Evolutionary conservation across 1,140 invertebrate genomes (phyloP).

Genomic region (Coenobita brevimanus): DNA sequence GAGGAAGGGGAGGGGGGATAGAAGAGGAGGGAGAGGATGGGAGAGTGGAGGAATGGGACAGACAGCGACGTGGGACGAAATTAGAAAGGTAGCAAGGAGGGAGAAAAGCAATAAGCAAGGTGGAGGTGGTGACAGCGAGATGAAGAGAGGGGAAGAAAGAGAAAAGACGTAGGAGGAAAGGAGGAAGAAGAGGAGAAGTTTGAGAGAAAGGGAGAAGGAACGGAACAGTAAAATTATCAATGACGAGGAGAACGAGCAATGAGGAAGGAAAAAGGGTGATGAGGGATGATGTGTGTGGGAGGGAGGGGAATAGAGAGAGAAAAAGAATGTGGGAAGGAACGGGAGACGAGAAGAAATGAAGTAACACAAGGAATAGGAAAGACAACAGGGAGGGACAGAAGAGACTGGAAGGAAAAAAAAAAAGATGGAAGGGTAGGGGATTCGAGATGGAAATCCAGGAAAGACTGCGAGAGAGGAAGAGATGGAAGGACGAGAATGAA

Average conservation of each 20-base stretch:
- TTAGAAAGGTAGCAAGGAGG: neutral
- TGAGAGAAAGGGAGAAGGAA: neutral
- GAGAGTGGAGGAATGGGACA: neutral
- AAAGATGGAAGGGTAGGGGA: neutral
- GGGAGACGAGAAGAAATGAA: too few species aligned
- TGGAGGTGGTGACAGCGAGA: too few species aligned
- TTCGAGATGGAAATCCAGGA: neutral
- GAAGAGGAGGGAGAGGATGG: neutral
- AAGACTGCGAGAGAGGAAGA: too few species aligned
- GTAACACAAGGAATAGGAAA: neutral
- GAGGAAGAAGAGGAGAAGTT: neutral
- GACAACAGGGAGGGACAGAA: neutral
- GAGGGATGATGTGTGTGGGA: neutral
- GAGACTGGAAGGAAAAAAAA: constrained; percentile 2
- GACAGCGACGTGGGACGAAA: neutral
- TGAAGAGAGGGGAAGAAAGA: neutral
- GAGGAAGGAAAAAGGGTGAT: neutral
- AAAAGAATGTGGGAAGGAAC: too few species aligned
- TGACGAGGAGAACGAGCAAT: neutral
- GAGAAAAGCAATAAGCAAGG: neutral
- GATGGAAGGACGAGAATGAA: neutral
- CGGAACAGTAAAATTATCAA: neutral
- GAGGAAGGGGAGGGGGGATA: neutral
- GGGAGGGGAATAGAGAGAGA: too few species aligned
- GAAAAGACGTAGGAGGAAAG: neutral